Base-by-base conservation (phyloP, 2,113 vertebrate species). In the Myotis yumanensis region DNA sequence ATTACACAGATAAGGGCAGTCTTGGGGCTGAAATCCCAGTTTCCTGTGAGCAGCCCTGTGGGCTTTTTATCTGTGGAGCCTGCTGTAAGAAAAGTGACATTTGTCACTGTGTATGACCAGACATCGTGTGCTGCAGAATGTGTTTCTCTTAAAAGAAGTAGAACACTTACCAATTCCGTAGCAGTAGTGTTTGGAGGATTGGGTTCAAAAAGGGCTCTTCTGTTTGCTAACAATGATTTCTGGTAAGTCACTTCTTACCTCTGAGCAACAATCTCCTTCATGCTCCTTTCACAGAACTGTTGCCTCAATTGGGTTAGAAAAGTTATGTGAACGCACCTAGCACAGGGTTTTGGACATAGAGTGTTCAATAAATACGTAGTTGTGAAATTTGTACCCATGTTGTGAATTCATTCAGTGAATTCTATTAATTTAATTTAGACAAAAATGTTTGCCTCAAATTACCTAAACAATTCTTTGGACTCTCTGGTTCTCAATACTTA, bases 341-440 rank as follows among this genome's bases (percentile, higher is more conserved):
- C 54, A 69, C 28, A 59, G 4, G n/a, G 16, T 79, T 90, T 94
- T 84, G 62, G 73, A 86, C 52, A 46, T 3, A 83, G 35, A 23
- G 0, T 16, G 3, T 62, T 88, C 15, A 37, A 43, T 83, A 90
- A 37, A 59, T 90, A 93, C 75, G 32, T 85, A 73, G 71, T 92
- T 91, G 40, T 76, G 12, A 94, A 89, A 77, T 81, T 72, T 85
- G 25, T 46, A 68, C 30, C 17, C n/a, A 3, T 23, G 18, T 40
- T 89, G 59, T 94, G 35, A 94, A 66, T 80, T 89, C n/a, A 40
- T 86, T 66, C 73, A 59, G 35, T 81, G 18, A 32, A 87, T 46
- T 16, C 32, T 87, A 51, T 5, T 15, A 52, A 40, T 82, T 43
- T 64, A 84, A 95, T 57, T 79, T 30, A 90, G 51, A 37, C 11